Base-by-base conservation (phyloP, 2,113 vertebrate genomes). In the Thryonomys swinderianus region DNA sequence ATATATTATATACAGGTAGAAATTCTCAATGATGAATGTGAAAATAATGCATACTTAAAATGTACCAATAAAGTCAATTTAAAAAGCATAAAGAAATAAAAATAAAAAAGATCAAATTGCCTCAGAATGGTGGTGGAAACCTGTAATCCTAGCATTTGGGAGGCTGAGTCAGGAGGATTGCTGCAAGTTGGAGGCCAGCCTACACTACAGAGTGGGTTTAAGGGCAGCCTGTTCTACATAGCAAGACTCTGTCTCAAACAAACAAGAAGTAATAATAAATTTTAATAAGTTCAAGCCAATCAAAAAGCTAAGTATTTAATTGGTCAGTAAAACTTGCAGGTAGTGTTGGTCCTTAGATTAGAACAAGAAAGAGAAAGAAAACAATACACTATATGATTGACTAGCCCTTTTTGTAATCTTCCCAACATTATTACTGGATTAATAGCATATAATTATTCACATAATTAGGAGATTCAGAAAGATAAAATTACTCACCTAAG, bases 341-440 rank as follows among this genome's bases (percentile, higher is more conserved):
- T 64, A 67, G 30, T 8, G 1, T 90, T 4, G 27, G 21, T 73
- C 86, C 34, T 66, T 86, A 93, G 53, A 80, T 64, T 64, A 80
- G 66, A 90, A 67, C 4, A n/a, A 93, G 34, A 67, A 82, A 90
- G 76, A 32, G 61, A 69, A 93, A 71, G 89, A 87, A 96, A 42
- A 67, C 4, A n/a, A n/a, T n/a, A n/a, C n/a, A n/a, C n/a, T n/a
- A n/a, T n/a, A n/a, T n/a, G n/a, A n/a, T n/a, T n/a, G n/a, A n/a
- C n/a, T n/a, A n/a, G n/a, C n/a, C 32, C 9, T 73, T 85, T 81
- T 80, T 51, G 32, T 66, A 69, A 53, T 61, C 34, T 17, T 74
- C 45, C 62, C 34, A 64, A 86, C 93, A 61, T n/a, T 61, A 37
- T 40, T 73, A 66, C 48, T 80, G 62, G 64, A 16, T 85, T 80